Conservation (phyloP, 2,888 invertebrate genomes). For the Cylindroiulus punctatus region DNA sequence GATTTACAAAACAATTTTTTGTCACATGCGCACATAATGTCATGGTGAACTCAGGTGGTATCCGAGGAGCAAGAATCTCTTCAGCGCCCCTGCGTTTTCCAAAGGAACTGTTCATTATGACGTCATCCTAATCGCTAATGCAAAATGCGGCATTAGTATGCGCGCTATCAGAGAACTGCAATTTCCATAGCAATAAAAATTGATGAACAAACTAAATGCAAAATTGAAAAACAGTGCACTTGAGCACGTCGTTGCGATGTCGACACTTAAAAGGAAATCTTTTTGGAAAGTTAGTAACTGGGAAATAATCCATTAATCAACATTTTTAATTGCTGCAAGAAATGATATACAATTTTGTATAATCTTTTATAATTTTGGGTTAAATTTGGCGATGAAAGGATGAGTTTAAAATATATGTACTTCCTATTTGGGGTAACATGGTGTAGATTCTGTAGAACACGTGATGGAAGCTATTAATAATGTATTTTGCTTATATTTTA, state of each 20-base stretch:
- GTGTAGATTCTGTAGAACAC: too few relatives aligned
- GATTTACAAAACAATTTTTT: conserved; percentile 18
- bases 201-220: background rate
- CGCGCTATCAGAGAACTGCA: background rate
- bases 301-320: background rate
- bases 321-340: background rate
- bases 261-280: background rate
- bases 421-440: too few relatives aligned
- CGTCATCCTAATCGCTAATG: conserved; percentile 25
- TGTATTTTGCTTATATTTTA: too few relatives aligned
- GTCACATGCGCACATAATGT: background rate
- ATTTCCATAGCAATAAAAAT: conserved; percentile 35
- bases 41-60: conserved; percentile 14
- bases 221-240: conserved; percentile 14
- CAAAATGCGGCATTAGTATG: background rate
- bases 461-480: too few relatives aligned
- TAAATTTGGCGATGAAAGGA: too few relatives aligned
- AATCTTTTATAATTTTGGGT: background rate
- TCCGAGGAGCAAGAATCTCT: conserved; percentile 30
- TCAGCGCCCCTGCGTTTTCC: conserved; percentile 24
- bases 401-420: too few relatives aligned
- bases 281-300: background rate
- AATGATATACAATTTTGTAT: too few relatives aligned
- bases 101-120: conserved; percentile 40
- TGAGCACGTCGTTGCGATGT: background rate